Conservation (phyloP, 2,797 vertebrate genomes). For the Artibeus lituratus region DNA sequence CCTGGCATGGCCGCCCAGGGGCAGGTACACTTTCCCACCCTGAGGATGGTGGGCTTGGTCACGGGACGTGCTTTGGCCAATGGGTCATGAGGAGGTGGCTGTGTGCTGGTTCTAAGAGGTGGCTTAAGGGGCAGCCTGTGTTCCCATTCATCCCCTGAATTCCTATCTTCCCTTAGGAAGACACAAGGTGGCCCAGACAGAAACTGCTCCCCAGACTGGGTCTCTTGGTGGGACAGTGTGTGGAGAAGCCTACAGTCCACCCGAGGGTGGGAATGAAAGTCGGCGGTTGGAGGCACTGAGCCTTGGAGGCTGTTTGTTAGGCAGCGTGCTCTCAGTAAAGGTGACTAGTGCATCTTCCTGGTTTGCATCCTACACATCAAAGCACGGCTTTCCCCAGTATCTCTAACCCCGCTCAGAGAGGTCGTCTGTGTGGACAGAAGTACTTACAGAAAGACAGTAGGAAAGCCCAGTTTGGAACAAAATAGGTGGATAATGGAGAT, state of each 20-base stretch:
- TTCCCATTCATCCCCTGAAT: background rate
- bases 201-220: background rate
- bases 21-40: background rate
- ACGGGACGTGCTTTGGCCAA: background rate
- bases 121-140: background rate
- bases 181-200: background rate
- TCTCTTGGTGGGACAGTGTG: no score
- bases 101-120: background rate
- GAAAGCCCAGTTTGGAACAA: background rate
- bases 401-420: accelerated
- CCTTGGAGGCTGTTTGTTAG: background rate
- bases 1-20: background rate
- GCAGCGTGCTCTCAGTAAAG: background rate
- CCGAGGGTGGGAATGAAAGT: background rate
- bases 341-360: accelerated
- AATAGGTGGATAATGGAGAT: background rate
- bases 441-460: background rate
- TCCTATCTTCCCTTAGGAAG: background rate
- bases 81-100: accelerated
- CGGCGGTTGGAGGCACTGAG: background rate
- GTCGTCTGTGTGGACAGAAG: background rate
- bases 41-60: accelerated
- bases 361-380: no score
- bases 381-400: background rate
- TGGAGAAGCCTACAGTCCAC: background rate